phyloP scores from a whole-genome alignment of 2,888 invertebrate species.

The Rhamnusium bicolor region DNA sequence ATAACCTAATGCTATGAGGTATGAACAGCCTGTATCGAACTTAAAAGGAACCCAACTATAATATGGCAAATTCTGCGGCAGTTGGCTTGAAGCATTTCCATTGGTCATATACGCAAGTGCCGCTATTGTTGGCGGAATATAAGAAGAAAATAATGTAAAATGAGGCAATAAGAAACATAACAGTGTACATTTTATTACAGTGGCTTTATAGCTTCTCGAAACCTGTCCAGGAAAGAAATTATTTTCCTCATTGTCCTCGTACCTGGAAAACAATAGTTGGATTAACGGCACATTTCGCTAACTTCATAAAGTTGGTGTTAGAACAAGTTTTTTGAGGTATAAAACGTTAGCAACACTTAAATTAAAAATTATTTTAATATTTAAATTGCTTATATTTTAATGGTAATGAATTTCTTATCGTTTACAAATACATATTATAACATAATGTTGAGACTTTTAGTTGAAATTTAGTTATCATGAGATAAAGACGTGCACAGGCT shows the following conservation, averaged over 20 bases:
- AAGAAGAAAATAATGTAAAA: neutral
- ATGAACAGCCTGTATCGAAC: neutral
- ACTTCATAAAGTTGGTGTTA: no score
- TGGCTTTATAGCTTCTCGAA: neutral
- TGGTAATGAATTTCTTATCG: no score
- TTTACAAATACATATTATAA: no score
- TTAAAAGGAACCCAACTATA: conserved; percentile 1
- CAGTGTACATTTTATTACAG: neutral
- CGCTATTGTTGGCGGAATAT: neutral
- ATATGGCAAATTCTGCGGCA: neutral
- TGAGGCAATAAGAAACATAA: neutral
- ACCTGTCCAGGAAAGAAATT: neutral
- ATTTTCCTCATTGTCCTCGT: neutral
- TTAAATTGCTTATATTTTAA: no score
- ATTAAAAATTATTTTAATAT: no score
- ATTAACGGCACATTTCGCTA: no score
- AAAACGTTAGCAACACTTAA: no score
- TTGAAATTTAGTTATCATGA: no score
- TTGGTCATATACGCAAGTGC: neutral
- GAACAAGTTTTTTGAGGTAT: no score
- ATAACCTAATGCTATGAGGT: neutral
- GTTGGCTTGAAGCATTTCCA: neutral
- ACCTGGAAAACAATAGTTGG: neutral
- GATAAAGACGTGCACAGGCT: no score
- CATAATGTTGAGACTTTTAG: no score